phyloP scores from a whole-genome alignment of 2,113 vertebrate species.

The Malurus melanocephalus region DNA sequence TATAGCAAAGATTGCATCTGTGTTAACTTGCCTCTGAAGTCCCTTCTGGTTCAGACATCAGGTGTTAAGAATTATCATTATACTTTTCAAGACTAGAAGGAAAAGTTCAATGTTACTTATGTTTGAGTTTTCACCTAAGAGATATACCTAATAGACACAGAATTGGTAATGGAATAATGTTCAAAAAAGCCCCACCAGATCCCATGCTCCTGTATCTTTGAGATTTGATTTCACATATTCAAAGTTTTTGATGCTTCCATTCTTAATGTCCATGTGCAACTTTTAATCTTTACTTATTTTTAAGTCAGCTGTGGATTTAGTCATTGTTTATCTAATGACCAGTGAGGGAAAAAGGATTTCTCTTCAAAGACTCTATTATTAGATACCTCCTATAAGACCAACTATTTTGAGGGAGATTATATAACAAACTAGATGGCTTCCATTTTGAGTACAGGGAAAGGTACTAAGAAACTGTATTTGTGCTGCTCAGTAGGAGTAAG shows the following conservation, averaged over 20 bases:
- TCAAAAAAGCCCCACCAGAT: accelerated
- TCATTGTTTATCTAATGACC: background rate
- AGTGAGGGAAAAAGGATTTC: background rate
- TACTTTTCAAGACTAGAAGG: background rate
- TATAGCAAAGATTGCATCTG: background rate
- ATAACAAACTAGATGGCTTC: background rate
- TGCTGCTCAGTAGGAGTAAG: background rate
- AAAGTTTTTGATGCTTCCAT: background rate
- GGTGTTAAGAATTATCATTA: background rate
- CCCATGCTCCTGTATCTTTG: background rate
- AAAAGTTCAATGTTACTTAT: background rate
- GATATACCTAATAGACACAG: background rate
- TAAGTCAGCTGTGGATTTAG: background rate
- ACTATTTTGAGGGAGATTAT: background rate
- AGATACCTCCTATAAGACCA: background rate
- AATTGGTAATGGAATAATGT: background rate
- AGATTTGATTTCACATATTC: background rate
- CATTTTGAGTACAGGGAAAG: background rate
- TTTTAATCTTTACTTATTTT: background rate
- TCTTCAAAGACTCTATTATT: background rate
- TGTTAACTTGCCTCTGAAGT: background rate
- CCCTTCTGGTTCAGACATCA: background rate
- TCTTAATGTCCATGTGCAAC: background rate
- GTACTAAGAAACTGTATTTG: background rate
- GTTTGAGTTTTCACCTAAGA: background rate